Evolutionary conservation across 35 echinoderm and acorn worm species (phyloP).

Genomic region (Apostichopus californicus): DNA sequence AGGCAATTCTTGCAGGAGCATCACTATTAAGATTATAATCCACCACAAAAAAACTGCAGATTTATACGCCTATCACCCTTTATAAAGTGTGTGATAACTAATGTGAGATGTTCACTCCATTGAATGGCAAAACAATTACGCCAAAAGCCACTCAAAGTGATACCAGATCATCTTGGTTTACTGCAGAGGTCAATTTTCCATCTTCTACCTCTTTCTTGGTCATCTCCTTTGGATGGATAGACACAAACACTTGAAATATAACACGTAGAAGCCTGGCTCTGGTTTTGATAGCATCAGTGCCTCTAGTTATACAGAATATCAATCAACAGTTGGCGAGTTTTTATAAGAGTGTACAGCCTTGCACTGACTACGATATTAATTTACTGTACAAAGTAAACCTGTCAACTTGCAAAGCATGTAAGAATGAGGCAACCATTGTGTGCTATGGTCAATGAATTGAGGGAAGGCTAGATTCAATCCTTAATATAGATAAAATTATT

Average conservation of each 20-base stretch:
- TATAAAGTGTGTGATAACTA: not conserved
- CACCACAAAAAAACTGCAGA: no score
- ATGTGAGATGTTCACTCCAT: not conserved
- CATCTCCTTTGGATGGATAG: not conserved
- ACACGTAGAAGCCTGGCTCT: not conserved
- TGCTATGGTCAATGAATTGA: no score
- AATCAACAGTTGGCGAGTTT: not conserved
- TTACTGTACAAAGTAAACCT: no score
- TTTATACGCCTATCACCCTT: no score
- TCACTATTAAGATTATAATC: no score
- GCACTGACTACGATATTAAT: no score
- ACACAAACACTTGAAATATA: not conserved
- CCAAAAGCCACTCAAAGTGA: not conserved
- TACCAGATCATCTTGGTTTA: not conserved
- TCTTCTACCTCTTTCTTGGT: not conserved
- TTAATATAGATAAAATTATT: no score
- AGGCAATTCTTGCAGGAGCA: no score
- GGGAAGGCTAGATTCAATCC: no score
- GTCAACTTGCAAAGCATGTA: no score
- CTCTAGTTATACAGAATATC: not conserved
- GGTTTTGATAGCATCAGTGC: not conserved
- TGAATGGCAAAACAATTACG: not conserved
- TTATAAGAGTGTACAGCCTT: no score
- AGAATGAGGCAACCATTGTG: no score
- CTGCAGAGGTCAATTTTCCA: not conserved